Evolutionary conservation across 2,888 invertebrate genomes (phyloP).

Genomic region (Synergus itoensis): DNA sequence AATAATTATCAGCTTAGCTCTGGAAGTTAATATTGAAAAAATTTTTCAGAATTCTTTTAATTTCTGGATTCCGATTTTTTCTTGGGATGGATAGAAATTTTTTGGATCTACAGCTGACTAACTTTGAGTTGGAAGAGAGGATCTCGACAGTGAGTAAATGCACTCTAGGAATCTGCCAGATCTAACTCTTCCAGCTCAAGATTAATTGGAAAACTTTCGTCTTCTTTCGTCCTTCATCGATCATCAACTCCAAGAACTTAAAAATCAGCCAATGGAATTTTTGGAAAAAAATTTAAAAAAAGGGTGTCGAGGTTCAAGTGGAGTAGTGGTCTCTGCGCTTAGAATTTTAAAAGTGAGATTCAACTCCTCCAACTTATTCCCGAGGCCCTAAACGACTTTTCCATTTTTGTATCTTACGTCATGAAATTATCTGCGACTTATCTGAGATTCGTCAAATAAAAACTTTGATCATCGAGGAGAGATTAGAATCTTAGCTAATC

Average conservation of each 20-base stretch:
- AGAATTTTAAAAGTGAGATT: constrained; percentile 83
- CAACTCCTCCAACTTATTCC: constrained; percentile 88
- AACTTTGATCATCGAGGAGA: constrained; percentile 26
- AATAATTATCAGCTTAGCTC: not conserved
- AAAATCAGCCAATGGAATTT: not conserved
- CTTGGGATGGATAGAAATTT: not conserved
- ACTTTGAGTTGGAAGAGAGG: constrained; percentile 83
- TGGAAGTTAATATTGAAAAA: not conserved
- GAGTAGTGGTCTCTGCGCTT: constrained; percentile 85
- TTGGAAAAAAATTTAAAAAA: not conserved
- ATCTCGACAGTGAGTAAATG: constrained; percentile 80
- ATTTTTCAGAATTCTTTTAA: constrained; percentile 1
- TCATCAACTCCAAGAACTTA: constrained; percentile 33
- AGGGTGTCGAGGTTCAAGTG: constrained; percentile 79
- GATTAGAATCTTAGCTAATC: constrained; percentile 28
- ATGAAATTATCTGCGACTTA: constrained; percentile 8
- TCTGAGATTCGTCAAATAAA: constrained; percentile 16
- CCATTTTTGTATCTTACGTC: constrained; percentile 13
- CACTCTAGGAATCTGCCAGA: constrained; percentile 80
- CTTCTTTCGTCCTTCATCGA: constrained; percentile 35
- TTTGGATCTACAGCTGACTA: constrained; percentile 59
- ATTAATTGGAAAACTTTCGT: constrained; percentile 65
- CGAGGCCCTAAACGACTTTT: constrained; percentile 60
- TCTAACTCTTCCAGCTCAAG: constrained; percentile 88
- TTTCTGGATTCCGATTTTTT: constrained; percentile 14